phyloP scores from a whole-genome alignment of 2,797 vertebrate genomes.

The Acipenser transmontanus region DNA sequence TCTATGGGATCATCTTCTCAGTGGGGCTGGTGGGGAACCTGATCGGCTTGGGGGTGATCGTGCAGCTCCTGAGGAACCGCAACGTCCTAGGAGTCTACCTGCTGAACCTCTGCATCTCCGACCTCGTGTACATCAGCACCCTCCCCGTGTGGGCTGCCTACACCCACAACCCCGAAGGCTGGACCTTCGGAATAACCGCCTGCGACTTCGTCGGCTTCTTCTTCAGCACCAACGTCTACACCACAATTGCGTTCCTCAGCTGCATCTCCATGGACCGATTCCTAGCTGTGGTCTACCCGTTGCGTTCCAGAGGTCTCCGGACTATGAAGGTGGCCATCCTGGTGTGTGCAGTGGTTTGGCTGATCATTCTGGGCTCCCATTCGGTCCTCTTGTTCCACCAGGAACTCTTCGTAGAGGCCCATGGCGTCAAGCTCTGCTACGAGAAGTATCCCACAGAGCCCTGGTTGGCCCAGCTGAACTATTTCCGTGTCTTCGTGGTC shows the following conservation, averaged over 20 bases:
- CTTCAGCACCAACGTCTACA: conserved; percentile 33
- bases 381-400: conserved; percentile 10
- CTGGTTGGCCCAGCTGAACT: conserved; percentile 23
- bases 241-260: conserved; percentile 28
- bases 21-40: no score
- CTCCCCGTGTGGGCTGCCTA: conserved; percentile 29
- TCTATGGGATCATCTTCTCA: no score
- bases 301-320: conserved; percentile 12
- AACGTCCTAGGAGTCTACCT: no score
- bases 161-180: conserved; percentile 18
- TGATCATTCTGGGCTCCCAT: conserved; percentile 22
- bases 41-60: no score
- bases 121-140: no score
- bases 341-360: conserved; percentile 15
- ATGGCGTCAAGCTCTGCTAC: conserved; percentile 21
- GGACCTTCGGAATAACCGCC: conserved; percentile 19
- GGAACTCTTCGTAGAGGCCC: conserved; percentile 13
- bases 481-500: conserved; percentile 23
- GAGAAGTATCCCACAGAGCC: conserved; percentile 26
- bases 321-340: conserved; percentile 13
- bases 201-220: conserved; percentile 29
- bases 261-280: conserved; percentile 29
- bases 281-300: conserved; percentile 24
- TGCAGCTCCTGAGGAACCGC: no score
- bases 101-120: no score